phyloP scores from a whole-genome alignment of 2,888 invertebrate species.

The Lysandra coridon region DNA sequence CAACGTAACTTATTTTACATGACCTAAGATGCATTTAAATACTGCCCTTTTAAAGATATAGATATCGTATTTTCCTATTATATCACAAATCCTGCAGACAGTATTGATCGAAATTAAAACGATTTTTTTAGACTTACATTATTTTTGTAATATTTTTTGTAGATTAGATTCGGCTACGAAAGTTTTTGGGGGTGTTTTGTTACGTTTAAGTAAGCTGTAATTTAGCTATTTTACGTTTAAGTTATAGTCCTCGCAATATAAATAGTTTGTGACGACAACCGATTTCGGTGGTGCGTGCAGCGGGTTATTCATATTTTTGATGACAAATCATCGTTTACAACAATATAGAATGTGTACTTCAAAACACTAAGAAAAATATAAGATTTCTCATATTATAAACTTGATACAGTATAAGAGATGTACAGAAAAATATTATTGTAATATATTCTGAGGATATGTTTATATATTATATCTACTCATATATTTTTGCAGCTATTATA shows the following conservation, averaged over 20 bases:
- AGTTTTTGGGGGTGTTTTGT: background rate
- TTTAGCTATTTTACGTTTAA: slow-evolving; percentile 15
- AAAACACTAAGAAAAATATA: background rate
- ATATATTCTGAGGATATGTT: slow-evolving; percentile 13
- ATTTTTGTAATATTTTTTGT: slow-evolving; percentile 3
- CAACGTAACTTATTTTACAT: background rate
- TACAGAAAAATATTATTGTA: background rate
- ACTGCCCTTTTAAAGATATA: background rate
- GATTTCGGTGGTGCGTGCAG: background rate
- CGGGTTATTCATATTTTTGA: background rate
- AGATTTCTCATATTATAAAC: background rate
- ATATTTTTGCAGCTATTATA: background rate
- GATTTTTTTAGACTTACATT: background rate
- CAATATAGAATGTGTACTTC: background rate
- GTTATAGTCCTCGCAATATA: slow-evolving; percentile 23
- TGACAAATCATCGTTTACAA: background rate
- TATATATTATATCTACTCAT: background rate
- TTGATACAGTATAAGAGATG: background rate
- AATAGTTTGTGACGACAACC: background rate
- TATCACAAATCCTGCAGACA: background rate
- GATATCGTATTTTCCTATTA: background rate
- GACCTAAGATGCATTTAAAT: background rate
- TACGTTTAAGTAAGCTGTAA: background rate
- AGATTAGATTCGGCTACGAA: background rate
- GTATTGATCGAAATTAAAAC: slow-evolving; percentile 13